Evolutionary conservation across 2,888 invertebrate species (phyloP), one percentile per base, ranked within the genome.

Genomic region (Sipha maydis): DNA sequence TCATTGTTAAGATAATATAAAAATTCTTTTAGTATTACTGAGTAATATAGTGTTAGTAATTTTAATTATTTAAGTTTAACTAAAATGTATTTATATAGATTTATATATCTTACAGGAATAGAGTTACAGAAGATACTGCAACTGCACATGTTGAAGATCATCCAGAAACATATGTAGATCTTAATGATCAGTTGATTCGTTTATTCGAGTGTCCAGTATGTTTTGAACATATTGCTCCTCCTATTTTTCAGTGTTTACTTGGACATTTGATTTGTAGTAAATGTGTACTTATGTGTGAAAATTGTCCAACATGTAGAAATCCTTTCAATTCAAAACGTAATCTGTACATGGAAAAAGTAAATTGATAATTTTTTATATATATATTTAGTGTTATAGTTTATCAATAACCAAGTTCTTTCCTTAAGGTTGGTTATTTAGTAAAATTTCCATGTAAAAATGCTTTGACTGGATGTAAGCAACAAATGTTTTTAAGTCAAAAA

Each of bases 151-250:
- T 14, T 80, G 86, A 76, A 69, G 89, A 90, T 34, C 89, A 89
- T 34, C 89, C 90, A 11, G 75, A 89, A 85, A 90, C 90, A 11
- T 89, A 90, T 77, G 89, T 89, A 79, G 90, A 89, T 9, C 80
- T 90, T 3, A 90, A 90, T 79, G 89, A 89, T 56, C 89, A 93
- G 93, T 92, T 91, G 90, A 91, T 93, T 90, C 92, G 93, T 48
- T 92, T 93, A 0, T 92, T 94, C 91, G 94, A 94, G 91, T 94
- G 94, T 90, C 94, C 94, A 34, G 93, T 94, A 90, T 94, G 94
- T 91, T 92, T 94, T 91, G 94, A 94, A 91, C 93, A 93, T 91
- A 94, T 94, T 92, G 92, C 93, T 91, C 93, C 94, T 83, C 94
- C 94, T 41, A 93, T 94, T 90, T 92, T 93, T 89, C 94, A 94